Base-by-base conservation (phyloP, 2,888 invertebrate species). In the Drosophila heteroneura region DNA sequence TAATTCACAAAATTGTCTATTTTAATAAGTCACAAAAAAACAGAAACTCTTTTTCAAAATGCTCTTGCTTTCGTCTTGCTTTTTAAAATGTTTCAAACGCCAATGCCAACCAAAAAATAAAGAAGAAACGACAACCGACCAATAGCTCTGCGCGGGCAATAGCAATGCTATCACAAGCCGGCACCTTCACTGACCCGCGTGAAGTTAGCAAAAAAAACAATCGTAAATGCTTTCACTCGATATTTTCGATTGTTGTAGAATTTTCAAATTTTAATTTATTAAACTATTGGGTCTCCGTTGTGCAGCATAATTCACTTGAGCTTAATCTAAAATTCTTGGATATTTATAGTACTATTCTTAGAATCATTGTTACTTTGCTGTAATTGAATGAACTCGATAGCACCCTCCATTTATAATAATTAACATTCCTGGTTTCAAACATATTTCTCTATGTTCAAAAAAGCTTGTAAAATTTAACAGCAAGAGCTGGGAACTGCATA, bases 91-190 rank as follows among this genome's bases (percentile, higher is more conserved):
- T 10, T 58, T 12, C 4, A 32, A 44, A 26, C 19, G 7, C 9
- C 12, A 62, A 41, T 58, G 41, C 33, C 53, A 62, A 44, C 9
- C 10, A 19, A 22, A 44, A 58, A 44, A 44, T 4, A 65, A 35
- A 53, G 2, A 1, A 47, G 16, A 47, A 16, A 59, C 56, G 28
- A 67, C 58, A 59, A 44, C 39, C 30, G 30, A 56, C 67, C 10
- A 67, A 26, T 30, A 62, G 28, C 52, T 65, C 64, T 74, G 68
- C 78, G 79, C 78, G 78, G 78, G 78, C 75, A 70, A 78, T 70
- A 70, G 64, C 74, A 79, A 79, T 71, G 65, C 65, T 65, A 44
- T 54, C 10, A 57, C 22, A 74, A 74, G 70, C 79, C 78, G 79
- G 70, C 70, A 66, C 16, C 35, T 47, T 61, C 63, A 66, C 69